phyloP scores from a whole-genome alignment of 1,140 invertebrate species.

The Drosophila nigromelanica region DNA sequence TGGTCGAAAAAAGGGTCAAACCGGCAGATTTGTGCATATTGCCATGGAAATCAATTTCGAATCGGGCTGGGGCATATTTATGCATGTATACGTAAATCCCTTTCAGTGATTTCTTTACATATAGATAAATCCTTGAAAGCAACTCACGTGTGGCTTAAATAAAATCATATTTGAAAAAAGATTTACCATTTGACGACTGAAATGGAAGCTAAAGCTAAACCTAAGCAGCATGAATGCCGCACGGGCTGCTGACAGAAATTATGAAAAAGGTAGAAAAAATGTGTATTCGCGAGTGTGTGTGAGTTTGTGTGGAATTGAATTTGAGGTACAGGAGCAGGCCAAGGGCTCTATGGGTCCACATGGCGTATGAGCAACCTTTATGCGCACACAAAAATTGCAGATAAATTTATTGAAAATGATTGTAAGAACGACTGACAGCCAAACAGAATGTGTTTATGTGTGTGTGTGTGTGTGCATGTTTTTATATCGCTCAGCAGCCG shows the following conservation, averaged over 20 bases:
- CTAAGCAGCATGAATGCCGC: slow-evolving; percentile 39
- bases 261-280: slow-evolving; percentile 45
- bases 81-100: not conserved
- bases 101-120: slow-evolving; percentile 10
- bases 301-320: slow-evolving; percentile 56
- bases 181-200: slow-evolving; percentile 35
- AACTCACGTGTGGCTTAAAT: slow-evolving; percentile 57
- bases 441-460: not conserved
- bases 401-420: slow-evolving; percentile 82
- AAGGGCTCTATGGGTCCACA: slow-evolving; percentile 38
- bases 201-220: slow-evolving; percentile 39
- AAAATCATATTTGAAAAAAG: slow-evolving; percentile 52
- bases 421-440: slow-evolving; percentile 35
- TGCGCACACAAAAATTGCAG: slow-evolving; percentile 53
- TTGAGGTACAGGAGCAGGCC: slow-evolving; percentile 40
- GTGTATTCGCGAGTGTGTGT: not conserved
- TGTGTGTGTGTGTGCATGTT: slow-evolving; percentile 12
- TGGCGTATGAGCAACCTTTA: slow-evolving; percentile 39
- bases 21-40: slow-evolving; percentile 31
- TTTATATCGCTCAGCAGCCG: slow-evolving; percentile 33
- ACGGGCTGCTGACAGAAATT: slow-evolving; percentile 43
- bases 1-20: slow-evolving; percentile 61
- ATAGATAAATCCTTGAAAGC: slow-evolving; percentile 32
- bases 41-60: slow-evolving; percentile 58
- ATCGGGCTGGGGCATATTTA: not conserved